These are phyloP conservation scores for Geophilus truncorum DNA, from an alignment of 2,888 invertebrate species.

Conservation along the genomic window DNA sequence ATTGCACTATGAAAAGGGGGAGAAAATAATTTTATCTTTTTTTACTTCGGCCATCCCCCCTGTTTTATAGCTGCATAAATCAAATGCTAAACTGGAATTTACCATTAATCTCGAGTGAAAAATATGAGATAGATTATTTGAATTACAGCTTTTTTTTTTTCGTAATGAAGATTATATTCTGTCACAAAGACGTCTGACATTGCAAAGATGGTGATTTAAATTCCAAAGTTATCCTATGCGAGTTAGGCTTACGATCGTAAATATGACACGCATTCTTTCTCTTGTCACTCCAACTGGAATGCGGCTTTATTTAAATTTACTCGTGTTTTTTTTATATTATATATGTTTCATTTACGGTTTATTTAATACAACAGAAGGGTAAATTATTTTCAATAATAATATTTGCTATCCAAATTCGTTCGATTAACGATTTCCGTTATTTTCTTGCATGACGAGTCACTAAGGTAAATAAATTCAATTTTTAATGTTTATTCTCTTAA, in stretches of 20 bases:
- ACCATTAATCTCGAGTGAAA: neutral
- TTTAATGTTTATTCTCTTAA: too few species aligned
- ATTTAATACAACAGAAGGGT: too few species aligned
- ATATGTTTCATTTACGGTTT: too few species aligned
- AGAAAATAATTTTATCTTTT: neutral
- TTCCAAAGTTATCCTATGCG: neutral
- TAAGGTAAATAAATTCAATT: too few species aligned
- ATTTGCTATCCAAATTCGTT: too few species aligned
- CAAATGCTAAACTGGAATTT: neutral
- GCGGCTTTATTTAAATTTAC: neutral
- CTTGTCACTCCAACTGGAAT: neutral
- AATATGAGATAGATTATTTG: neutral
- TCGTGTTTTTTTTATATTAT: neutral
- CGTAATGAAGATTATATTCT: neutral
- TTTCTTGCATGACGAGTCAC: too few species aligned
- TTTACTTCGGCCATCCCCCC: neutral
- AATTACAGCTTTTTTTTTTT: neutral
- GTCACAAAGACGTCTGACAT: neutral
- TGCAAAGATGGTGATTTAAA: neutral
- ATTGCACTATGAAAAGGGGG: neutral
- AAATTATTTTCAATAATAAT: too few species aligned
- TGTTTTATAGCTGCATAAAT: neutral
- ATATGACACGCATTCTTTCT: neutral
- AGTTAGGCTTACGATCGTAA: neutral
- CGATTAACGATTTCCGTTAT: too few species aligned